Evolutionary conservation across 2,113 vertebrate genomes (phyloP).

Genomic region (Carassius carassius): DNA sequence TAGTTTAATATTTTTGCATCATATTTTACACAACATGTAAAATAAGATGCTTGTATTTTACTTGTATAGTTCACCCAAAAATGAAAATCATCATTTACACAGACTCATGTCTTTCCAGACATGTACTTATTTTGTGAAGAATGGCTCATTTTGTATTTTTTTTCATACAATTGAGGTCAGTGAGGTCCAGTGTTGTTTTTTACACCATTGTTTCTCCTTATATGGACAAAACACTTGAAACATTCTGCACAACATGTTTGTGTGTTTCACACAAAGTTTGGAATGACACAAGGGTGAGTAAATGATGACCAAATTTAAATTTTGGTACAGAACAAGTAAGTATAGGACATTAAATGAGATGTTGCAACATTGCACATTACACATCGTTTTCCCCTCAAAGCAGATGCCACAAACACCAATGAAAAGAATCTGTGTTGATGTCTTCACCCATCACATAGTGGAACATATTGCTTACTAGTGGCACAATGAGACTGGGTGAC

Average conservation of each 20-base stretch:
- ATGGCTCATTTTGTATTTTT: background rate
- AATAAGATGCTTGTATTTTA: background rate
- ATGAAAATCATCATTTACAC: background rate
- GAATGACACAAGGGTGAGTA: background rate
- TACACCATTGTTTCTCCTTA: background rate
- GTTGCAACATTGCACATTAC: background rate
- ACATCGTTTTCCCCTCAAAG: background rate
- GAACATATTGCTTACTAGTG: constrained; percentile 91
- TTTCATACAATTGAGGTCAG: background rate
- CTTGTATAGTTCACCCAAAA: background rate
- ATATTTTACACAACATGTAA: background rate
- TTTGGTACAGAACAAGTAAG: background rate
- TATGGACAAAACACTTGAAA: too few relatives aligned
- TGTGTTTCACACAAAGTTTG: background rate
- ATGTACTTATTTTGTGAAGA: background rate
- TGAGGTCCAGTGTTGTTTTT: background rate
- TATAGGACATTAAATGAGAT: background rate
- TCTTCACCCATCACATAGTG: constrained; percentile 83
- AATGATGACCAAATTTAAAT: background rate
- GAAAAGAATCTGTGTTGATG: constrained; percentile 90
- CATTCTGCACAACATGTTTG: background rate
- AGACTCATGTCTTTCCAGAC: background rate
- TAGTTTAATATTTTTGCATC: background rate
- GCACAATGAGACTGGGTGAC: constrained; percentile 84
- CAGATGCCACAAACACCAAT: constrained; percentile 79